These are phyloP conservation scores for Erpornis zantholeuca DNA, from an alignment of 2,113 vertebrate genomes.

Conservation along the genomic window DNA sequence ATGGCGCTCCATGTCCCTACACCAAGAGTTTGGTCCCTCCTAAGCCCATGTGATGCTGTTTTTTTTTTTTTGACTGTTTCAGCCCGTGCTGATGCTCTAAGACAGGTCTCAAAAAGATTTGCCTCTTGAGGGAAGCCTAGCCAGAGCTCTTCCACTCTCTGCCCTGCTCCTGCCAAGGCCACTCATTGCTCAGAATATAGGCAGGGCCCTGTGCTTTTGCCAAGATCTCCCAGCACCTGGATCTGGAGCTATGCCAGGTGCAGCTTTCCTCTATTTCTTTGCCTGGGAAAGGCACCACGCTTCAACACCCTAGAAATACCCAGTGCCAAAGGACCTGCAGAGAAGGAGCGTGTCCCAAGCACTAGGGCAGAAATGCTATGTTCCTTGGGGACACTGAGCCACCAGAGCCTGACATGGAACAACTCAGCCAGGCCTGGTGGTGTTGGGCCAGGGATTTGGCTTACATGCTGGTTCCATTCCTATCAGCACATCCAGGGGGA, in stretches of 20 bases:
- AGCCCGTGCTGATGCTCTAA: background rate
- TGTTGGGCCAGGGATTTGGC: background rate
- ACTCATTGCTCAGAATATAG: background rate
- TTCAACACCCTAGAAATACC: background rate
- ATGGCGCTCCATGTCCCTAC: background rate
- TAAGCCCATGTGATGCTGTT: background rate
- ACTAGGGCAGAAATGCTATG: background rate
- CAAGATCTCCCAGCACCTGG: background rate
- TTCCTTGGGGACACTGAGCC: fast-evolving
- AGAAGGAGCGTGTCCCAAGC: fast-evolving
- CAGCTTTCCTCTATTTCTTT: background rate
- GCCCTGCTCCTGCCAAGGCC: background rate
- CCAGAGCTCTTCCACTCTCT: background rate
- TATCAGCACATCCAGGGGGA: background rate
- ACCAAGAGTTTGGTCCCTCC: background rate
- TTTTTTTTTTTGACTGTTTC: background rate
- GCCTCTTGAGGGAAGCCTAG: background rate
- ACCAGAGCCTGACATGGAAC: fast-evolving
- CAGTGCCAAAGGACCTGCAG: background rate
- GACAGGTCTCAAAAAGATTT: background rate
- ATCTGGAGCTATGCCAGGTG: background rate
- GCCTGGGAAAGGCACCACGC: background rate
- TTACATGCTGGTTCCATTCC: background rate
- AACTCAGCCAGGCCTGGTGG: background rate
- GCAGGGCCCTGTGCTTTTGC: background rate